Percentiles rank a stretch among this genome's conserved stretches.
These are phyloP conservation scores for Hemibagrus wyckioides DNA, from an alignment of 2,113 vertebrate species.

Conservation along the genomic window DNA sequence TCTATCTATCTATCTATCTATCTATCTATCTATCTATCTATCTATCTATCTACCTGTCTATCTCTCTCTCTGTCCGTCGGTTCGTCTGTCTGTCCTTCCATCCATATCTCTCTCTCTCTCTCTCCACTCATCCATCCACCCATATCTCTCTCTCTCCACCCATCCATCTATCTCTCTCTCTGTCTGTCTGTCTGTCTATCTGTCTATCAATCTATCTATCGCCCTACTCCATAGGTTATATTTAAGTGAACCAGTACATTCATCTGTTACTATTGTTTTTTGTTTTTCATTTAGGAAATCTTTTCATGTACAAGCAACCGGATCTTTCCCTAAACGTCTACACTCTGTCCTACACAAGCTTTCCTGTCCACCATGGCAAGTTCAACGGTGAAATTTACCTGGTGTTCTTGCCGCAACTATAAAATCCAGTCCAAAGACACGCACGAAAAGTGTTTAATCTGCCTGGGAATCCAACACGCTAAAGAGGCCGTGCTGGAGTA, in stretches of 20 bases:
- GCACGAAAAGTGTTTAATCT: constrained; percentile 56
- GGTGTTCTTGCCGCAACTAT: constrained; percentile 59
- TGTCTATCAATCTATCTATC: neutral
- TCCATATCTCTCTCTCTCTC: too few species aligned
- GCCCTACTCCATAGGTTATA: neutral
- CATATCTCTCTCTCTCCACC: too few species aligned
- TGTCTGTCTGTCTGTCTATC: neutral
- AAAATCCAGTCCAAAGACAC: constrained; percentile 58
- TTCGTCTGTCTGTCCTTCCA: too few species aligned
- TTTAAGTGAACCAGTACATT: neutral
- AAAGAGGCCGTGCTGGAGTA: constrained; percentile 58
- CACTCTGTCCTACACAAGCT: neutral
- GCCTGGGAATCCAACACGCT: constrained; percentile 59
- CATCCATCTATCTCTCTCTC: too few species aligned
- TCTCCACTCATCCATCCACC: too few species aligned
- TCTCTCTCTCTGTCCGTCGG: too few species aligned
- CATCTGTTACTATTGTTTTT: neutral
- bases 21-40: too few species aligned
- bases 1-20: too few species aligned
- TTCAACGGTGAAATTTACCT: constrained; percentile 50
- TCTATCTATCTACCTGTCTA: too few species aligned
- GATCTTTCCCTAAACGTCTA: neutral
- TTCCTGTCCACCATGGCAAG: constrained; percentile 48
- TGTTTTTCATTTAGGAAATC: constrained; percentile 14
- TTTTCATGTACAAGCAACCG: neutral